A percentile compares a stretch with the other conserved stretches of the same genome.
Conservation (phyloP, 2,113 vertebrate species). For the Aegithalos caudatus region DNA sequence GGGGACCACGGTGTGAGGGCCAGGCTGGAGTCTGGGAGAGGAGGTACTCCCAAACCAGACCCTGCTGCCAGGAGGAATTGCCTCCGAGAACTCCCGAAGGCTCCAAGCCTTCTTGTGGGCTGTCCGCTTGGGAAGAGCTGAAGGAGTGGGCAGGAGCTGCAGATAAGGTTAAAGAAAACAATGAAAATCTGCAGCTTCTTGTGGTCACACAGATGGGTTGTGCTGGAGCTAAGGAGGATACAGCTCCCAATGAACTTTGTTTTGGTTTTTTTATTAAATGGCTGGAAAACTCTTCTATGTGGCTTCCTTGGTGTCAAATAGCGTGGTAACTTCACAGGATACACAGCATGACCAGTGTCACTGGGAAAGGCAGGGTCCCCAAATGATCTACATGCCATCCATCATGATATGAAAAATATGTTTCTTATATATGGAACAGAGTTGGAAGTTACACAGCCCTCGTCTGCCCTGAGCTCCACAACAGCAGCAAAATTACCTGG, state of each 20-base stretch:
- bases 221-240: not conserved
- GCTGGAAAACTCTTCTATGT: not conserved
- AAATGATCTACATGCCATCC: not conserved
- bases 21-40: not conserved
- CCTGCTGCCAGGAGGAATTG: not conserved
- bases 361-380: fast-evolving
- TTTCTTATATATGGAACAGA: not conserved
- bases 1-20: fast-evolving
- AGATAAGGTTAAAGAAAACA: not conserved
- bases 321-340: not conserved
- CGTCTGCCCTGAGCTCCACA: not conserved
- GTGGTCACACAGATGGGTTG: not conserved
- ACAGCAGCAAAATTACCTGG: not conserved
- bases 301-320: not conserved
- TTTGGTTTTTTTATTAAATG: not conserved
- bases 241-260: not conserved
- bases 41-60: not conserved
- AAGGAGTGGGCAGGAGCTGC: not conserved
- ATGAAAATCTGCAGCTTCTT: not conserved
- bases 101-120: fast-evolving
- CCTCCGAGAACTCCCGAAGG: not conserved
- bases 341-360: not conserved
- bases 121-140: not conserved
- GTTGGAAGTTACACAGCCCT: not conserved
- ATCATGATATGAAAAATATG: fast-evolving